Conservation (phyloP, 2,113 vertebrate species). For the Eulacestoma nigropectus region DNA sequence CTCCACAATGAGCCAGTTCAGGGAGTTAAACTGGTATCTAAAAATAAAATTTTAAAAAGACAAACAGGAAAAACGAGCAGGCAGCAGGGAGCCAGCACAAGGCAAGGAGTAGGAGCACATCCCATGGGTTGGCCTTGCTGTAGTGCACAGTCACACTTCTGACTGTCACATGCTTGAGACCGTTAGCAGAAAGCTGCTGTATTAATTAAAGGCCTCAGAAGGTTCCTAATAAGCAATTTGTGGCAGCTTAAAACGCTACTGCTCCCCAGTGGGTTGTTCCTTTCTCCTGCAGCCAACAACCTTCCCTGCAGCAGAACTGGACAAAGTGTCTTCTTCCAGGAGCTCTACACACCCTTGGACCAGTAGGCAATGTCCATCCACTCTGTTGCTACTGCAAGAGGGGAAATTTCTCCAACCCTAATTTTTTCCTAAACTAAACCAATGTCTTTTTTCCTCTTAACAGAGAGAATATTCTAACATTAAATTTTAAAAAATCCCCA, state of each 20-base stretch:
- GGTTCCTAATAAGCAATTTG: slow-evolving; percentile 30
- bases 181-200: not conserved
- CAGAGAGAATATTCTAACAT: not conserved
- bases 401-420: not conserved
- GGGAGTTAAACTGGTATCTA: not conserved
- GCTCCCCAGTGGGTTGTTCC: not conserved
- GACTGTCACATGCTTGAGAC: not conserved
- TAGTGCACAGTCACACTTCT: not conserved
- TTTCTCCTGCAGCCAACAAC: not conserved
- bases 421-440: not conserved
- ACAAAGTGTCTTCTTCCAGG: not conserved
- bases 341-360: not conserved
- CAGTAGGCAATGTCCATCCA: too few species aligned
- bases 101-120: not conserved
- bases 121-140: not conserved
- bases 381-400: not conserved
- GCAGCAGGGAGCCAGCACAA: not conserved
- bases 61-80: not conserved
- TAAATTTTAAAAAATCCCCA: not conserved
- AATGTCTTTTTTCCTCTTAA: not conserved
- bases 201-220: slow-evolving; percentile 39
- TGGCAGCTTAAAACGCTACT: not conserved
- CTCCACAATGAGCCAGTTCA: not conserved
- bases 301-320: not conserved
- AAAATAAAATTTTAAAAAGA: not conserved